Evolutionary conservation across 2,113 vertebrate genomes (phyloP).

Genomic region (Deroptyus accipitrinus): DNA sequence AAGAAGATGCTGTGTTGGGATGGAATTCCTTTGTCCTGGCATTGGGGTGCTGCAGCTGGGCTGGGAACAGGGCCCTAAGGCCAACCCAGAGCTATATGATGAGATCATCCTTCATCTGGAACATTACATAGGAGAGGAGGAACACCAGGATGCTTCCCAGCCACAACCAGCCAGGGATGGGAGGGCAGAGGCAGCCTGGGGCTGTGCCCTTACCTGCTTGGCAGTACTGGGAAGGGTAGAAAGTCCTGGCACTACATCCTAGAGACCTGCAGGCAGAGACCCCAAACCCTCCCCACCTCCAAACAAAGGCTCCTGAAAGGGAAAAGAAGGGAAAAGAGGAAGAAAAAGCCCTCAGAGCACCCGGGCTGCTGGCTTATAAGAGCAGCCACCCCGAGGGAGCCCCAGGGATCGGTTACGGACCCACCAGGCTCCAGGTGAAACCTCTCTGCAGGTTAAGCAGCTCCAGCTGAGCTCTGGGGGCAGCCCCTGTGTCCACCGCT

Average conservation of each 20-base stretch:
- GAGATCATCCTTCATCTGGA: not conserved
- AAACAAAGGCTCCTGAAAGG: not conserved
- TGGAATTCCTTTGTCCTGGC: fast-evolving
- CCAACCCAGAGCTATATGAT: fast-evolving
- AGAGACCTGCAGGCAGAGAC: fast-evolving
- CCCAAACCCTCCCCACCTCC: not conserved
- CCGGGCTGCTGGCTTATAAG: slow-evolving; percentile 15
- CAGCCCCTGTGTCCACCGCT: fast-evolving
- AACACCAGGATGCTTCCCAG: fast-evolving
- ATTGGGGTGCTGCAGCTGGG: not conserved
- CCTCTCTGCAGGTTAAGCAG: not conserved
- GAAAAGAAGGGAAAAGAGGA: not conserved
- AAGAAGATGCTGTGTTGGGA: not conserved
- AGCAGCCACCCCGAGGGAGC: not conserved
- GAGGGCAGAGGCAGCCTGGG: fast-evolving
- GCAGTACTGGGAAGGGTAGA: fast-evolving
- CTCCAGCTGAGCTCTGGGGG: not conserved
- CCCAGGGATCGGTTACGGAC: not conserved
- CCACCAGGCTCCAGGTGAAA: slow-evolving; percentile 21
- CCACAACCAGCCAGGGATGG: fast-evolving
- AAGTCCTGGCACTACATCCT: not conserved
- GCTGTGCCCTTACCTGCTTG: not conserved
- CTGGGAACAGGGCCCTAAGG: not conserved
- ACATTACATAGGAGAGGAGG: fast-evolving
- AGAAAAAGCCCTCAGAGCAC: fast-evolving